Evolutionary conservation across 1,140 invertebrate species (phyloP), one percentile per base, ranked within the genome.

Genomic region (Planococcus citri): DNA sequence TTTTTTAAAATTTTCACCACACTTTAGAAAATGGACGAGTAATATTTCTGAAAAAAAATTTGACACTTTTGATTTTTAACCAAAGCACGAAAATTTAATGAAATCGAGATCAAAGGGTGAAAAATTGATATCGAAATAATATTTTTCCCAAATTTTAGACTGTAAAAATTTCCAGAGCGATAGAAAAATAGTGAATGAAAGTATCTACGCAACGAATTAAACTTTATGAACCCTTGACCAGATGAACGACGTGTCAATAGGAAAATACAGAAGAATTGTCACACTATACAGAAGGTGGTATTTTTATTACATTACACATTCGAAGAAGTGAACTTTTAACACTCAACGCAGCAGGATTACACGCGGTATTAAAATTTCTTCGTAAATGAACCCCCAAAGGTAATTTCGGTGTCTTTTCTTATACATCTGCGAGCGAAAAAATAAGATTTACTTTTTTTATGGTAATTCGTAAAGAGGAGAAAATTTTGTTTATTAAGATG

Each of bases 401-500:
- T 64, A 64, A 64, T 64, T 64, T 25, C 2, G 21, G 2, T 25
- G 2, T 64, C 25, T 27, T 64, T 64, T 64, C 60, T 64, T 20
- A 14, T 64, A 6, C 4, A 24, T 64, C 22, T 25, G 10, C 24
- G 10, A 9, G 20, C 60, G 25, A 64, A 64, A n/a, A 64, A 64
- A 64, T 58, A 58, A n/a, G 51, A 58, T 58, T 58, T 58, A 58
- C 51, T 58, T 58, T 58, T 58, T 58, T 58, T 58, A 58, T 64
- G 60, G 60, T 64, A 64, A 64, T 64, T 64, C 60, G 60, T 25
- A 25, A 64, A 64, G 25, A 64, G 22, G 60, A 64, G 60, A 64
- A 64, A 64, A 64, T 64, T 64, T 64, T 21, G 60, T 64, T 64
- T 64, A 64, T 64, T 64, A 64, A 64, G 60, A 64, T 64, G 60